Evolutionary conservation across 2,888 invertebrate species (phyloP).

Genomic region (Alviniconcha strummeri): DNA sequence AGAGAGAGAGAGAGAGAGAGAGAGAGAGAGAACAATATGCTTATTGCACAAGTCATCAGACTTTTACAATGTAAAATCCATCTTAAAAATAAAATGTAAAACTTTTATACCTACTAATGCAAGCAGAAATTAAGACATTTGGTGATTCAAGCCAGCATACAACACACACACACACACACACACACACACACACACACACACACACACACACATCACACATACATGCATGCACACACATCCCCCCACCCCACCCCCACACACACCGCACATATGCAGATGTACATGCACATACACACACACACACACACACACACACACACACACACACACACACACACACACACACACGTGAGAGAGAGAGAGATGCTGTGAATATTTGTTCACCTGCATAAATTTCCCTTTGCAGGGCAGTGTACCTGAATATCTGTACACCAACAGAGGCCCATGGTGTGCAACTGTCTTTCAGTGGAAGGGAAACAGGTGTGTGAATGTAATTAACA

Average conservation of each 20-base stretch:
- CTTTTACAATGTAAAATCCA: no score
- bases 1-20: no score
- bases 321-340: background rate
- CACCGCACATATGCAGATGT: background rate
- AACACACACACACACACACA: conserved; percentile 3
- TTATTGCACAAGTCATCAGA: no score
- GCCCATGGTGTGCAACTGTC: conserved; percentile 54
- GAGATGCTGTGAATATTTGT: no score
- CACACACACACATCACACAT: background rate
- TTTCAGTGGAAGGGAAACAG: conserved; percentile 57
- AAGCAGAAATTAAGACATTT: no score
- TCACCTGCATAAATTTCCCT: no score
- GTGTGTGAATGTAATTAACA: conserved; percentile 38
- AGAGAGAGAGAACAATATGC: no score
- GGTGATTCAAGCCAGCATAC: no score
- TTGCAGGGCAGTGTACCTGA: conserved; percentile 59
- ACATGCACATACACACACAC: background rate
- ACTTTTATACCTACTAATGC: no score
- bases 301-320: background rate
- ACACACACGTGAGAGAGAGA: background rate
- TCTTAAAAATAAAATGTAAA: no score
- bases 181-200: background rate
- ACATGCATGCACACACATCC: background rate
- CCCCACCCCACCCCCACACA: background rate
- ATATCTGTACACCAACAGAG: conserved; percentile 55